These are phyloP conservation scores for Centrocercus urophasianus DNA, from an alignment of 2,113 vertebrate species.

Conservation along the genomic window DNA sequence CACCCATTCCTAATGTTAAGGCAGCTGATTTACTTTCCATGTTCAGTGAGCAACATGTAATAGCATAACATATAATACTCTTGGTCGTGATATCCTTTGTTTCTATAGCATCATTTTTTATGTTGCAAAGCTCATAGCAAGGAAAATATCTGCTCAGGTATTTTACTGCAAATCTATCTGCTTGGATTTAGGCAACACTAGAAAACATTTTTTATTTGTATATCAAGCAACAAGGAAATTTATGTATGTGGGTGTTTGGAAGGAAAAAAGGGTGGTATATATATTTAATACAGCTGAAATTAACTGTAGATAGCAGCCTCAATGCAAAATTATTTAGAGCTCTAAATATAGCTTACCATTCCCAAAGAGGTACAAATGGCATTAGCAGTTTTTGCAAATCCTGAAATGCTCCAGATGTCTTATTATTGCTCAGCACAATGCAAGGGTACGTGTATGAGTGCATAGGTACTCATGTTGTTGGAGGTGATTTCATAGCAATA, in stretches of 20 bases:
- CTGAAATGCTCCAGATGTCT: neutral
- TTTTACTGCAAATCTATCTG: slow-evolving; percentile 10
- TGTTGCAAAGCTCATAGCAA: neutral
- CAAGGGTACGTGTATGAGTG: neutral
- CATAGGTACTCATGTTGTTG: neutral
- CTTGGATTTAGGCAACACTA: neutral
- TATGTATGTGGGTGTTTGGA: neutral
- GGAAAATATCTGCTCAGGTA: neutral
- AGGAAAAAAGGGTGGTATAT: neutral
- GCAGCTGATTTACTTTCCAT: neutral
- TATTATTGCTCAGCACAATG: neutral
- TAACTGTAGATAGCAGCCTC: neutral
- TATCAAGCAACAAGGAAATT: neutral
- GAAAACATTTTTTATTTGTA: neutral
- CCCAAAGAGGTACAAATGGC: neutral
- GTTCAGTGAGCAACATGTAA: neutral
- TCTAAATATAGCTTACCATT: neutral
- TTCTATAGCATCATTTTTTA: neutral
- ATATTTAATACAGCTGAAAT: neutral
- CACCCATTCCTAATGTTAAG: neutral
- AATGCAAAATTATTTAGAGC: neutral
- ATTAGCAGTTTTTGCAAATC: slow-evolving; percentile 6
- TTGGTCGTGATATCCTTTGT: neutral
- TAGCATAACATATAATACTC: neutral
- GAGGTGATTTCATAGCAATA: neutral